These are phyloP conservation scores for Diadumene lineata DNA, from an alignment of 92 coral and sea anemone species.

Conservation along the genomic window DNA sequence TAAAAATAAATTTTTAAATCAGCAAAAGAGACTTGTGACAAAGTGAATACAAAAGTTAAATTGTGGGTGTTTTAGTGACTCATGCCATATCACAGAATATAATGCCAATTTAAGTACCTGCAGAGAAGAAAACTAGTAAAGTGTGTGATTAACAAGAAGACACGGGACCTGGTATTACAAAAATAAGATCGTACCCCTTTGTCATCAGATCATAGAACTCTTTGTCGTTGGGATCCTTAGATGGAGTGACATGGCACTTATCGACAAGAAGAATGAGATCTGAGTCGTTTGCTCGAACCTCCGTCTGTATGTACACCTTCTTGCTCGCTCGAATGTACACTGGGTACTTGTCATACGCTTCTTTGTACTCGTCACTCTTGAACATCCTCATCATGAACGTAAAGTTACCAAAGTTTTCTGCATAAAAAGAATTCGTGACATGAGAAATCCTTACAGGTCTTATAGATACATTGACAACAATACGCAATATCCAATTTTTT, in stretches of 20 bases:
- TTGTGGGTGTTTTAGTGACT: no score
- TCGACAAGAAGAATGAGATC: slow-evolving; percentile 49
- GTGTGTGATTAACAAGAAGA: no score
- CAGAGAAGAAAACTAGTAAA: no score
- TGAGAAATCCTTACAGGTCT: no score
- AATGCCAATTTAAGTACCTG: no score
- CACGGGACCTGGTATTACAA: no score
- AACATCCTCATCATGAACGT: slow-evolving; percentile 55
- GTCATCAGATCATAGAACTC: slow-evolving; percentile 24
- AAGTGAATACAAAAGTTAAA: no score
- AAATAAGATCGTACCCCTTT: slow-evolving; percentile 24
- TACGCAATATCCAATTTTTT: no score
- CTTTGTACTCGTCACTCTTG: slow-evolving; percentile 35
- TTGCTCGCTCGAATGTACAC: slow-evolving; percentile 27
- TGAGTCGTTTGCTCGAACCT: slow-evolving; percentile 45
- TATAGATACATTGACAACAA: no score
- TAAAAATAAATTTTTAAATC: no score
- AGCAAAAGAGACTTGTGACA: no score
- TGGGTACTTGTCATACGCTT: slow-evolving; percentile 44
- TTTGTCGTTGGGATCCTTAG: slow-evolving; percentile 20
- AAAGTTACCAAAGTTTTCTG: slow-evolving; percentile 56
- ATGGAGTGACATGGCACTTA: slow-evolving; percentile 34
- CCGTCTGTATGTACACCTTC: slow-evolving; percentile 36
- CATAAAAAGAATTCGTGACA: neutral
- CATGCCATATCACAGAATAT: no score